These are phyloP conservation scores for Sclerurus mexicanus DNA, from an alignment of 2,113 vertebrate genomes.

Conservation along the genomic window DNA sequence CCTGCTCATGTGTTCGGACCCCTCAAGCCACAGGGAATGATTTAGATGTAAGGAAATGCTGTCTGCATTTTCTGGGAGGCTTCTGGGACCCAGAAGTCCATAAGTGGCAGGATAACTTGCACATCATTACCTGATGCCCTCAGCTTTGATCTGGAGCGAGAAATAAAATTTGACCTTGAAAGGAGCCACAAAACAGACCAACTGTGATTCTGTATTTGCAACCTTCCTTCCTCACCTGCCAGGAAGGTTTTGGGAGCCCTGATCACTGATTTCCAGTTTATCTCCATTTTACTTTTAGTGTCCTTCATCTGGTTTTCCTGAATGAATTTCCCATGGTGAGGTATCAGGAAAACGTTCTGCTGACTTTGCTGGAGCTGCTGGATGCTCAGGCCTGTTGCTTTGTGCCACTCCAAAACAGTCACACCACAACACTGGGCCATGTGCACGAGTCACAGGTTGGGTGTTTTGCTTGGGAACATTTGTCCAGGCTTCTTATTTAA, in stretches of 20 bases:
- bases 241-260: neutral
- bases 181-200: neutral
- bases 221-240: neutral
- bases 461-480: neutral
- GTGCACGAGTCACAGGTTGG: neutral
- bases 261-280: neutral
- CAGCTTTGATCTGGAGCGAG: neutral
- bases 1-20: accelerated
- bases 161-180: neutral
- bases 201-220: neutral
- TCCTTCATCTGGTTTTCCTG: neutral
- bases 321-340: accelerated
- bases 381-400: neutral
- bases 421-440: neutral
- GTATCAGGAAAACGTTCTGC: neutral
- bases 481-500: neutral
- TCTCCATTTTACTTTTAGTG: neutral
- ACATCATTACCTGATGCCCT: neutral
- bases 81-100: neutral
- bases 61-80: neutral
- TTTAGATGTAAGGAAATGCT: neutral
- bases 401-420: neutral
- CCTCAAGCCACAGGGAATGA: accelerated
- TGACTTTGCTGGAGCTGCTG: neutral
- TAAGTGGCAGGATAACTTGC: neutral